Conservation (phyloP, 2,888 invertebrate species). For the Macropis europaea region DNA sequence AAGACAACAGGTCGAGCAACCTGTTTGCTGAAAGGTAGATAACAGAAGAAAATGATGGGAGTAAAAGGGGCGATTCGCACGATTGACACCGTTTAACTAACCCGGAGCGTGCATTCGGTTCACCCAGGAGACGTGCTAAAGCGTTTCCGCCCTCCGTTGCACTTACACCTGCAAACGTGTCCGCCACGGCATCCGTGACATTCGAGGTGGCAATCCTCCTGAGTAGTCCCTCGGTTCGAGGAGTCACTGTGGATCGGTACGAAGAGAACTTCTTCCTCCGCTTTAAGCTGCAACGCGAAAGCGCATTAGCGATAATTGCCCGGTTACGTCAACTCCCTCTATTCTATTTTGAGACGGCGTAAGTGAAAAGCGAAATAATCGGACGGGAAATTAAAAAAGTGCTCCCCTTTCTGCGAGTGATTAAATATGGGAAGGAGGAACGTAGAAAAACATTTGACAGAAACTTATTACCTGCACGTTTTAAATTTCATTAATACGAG, state of each 20-base stretch:
- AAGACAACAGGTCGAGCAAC: background rate
- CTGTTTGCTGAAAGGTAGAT: background rate
- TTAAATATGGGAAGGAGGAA: too few relatives aligned
- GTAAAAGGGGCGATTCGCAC: slow-evolving; percentile 1
- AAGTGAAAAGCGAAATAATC: slow-evolving; percentile 26
- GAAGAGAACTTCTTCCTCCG: slow-evolving; percentile 50
- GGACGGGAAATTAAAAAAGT: slow-evolving; percentile 31
- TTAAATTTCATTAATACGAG: too few relatives aligned
- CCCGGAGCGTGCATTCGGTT: slow-evolving; percentile 14
- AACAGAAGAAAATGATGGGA: background rate
- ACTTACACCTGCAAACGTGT: slow-evolving; percentile 39
- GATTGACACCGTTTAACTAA: slow-evolving; percentile 13
- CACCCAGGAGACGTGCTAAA: slow-evolving; percentile 23
- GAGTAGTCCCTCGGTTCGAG: slow-evolving; percentile 54
- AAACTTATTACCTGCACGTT: too few relatives aligned
- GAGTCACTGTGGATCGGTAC: slow-evolving; percentile 36
- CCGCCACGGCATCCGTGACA: slow-evolving; percentile 48
- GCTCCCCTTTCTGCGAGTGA: too few relatives aligned
- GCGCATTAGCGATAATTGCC: slow-evolving; percentile 62
- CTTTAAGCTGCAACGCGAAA: slow-evolving; percentile 56
- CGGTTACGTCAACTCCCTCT: slow-evolving; percentile 50
- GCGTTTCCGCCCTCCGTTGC: slow-evolving; percentile 35
- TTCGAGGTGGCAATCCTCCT: slow-evolving; percentile 57
- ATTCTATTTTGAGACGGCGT: slow-evolving; percentile 29
- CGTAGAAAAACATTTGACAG: too few relatives aligned